Base-by-base conservation (phyloP, 35 echinoderm and acorn worm species). In the Patiria miniata region DNA sequence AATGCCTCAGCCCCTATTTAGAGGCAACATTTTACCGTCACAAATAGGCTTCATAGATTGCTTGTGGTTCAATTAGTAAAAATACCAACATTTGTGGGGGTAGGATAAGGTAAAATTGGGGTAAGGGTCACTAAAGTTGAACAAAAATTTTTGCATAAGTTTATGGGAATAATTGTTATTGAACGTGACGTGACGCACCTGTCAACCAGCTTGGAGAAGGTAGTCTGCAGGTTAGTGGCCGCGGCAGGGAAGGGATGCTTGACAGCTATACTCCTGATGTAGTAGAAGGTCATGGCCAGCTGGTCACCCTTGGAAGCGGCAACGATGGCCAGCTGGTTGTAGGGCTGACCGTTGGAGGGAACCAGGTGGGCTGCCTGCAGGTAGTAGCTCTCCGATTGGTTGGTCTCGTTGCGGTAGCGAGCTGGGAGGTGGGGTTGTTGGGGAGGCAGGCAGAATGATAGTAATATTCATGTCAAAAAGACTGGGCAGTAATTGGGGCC, bases 261-360 rank as follows among this genome's bases (percentile, higher is more conserved):
- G 78, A 99, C 96, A 15, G 96, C 96, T 12, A 94, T 99, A 39
- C 96, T 99, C 26, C 96, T 51, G 83, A 99, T 94, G 86, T 99
- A 99, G 77, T 95, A 99, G 73, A 99, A 99, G 21, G 92, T 87
- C 92, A 94, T 99, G 78, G 96, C 90, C 7, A 99, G 87, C 55
- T 99, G 96, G 83, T 99, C 96, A 65, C 86, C 93, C 82, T 92
- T 91, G 73, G 89, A 80, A 12, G 96, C 96, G 9, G 96, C 90
- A 36, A 99, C 89, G 7, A 99, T 99, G 58, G 96, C 96, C 61
- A 99, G 90, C 78, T 99, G 96, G 82, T 99, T 99, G 83, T 99
- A 99, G 0, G 96, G 96, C 51, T 99, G 96, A 51, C 96, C 96
- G 36, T 94, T 99, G 69, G 92, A 89, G 18, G 96, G 96, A 23